Percentiles rank a stretch among this genome's conserved stretches.
These are phyloP conservation scores for Climacteris rufus DNA, from an alignment of 2,113 vertebrate genomes.

Conservation along the genomic window DNA sequence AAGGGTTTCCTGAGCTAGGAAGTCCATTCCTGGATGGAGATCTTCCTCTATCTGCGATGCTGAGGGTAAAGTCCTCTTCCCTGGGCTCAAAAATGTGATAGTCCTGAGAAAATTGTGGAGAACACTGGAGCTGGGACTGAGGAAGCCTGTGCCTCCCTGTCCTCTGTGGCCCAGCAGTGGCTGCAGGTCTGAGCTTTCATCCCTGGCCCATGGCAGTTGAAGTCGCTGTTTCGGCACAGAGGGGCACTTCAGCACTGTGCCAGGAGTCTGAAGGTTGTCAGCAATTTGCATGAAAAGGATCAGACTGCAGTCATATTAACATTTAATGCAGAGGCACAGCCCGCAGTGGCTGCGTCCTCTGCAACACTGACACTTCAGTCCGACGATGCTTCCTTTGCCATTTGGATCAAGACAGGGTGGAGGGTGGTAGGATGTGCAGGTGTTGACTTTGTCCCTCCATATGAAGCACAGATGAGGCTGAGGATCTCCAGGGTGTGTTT, in stretches of 20 bases:
- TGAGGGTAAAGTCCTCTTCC: not conserved
- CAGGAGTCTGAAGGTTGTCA: not conserved
- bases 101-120: not conserved
- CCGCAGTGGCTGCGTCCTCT: not conserved
- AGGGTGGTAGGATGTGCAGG: fast-evolving
- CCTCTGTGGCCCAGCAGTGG: not conserved
- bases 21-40: not conserved
- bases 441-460: not conserved
- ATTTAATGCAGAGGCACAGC: not conserved
- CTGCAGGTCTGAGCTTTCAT: not conserved
- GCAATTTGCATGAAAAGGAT: not conserved
- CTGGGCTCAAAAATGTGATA: not conserved
- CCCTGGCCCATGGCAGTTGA: not conserved
- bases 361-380: not conserved
- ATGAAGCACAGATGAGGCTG: not conserved
- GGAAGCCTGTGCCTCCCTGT: not conserved
- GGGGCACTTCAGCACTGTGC: not conserved
- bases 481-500: not conserved
- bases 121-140: not conserved
- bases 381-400: not conserved
- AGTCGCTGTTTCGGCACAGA: not conserved
- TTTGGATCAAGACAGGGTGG: not conserved
- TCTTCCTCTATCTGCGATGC: not conserved
- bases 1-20: not conserved
- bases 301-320: slow-evolving; percentile 21